Evolutionary conservation across 2,888 invertebrate genomes (phyloP), one percentile per base, ranked within the genome.

Genomic region (Leptopterna dolabrata): DNA sequence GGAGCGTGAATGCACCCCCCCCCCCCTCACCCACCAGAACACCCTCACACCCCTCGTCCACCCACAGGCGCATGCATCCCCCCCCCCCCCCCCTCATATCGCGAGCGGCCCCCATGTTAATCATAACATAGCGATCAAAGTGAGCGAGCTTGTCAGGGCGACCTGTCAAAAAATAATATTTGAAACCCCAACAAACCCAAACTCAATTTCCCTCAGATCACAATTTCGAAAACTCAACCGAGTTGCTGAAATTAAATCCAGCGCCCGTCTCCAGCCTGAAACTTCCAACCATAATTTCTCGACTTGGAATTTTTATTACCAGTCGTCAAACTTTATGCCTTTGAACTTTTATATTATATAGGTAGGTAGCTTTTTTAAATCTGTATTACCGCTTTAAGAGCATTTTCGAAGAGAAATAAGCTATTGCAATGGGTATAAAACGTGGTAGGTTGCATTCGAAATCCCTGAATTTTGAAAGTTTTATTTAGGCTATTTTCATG

Each of bases 1-100:
- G 85, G 82, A 73, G 30, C 85, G 73, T 85, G 83, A 41, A 70
- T 70, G 85, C 85, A 85, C 71, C 29, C 36, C 43, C 43, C 70
- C 71, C 41, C 45, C 24, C 36, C 84, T 16, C 36, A n/a, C n/a
- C n/a, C n/a, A n/a, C n/a, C n/a, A n/a, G n/a, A n/a, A n/a, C n/a
- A n/a, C 41, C 84, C 43, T n/a, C 36, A 36, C 36, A 36, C 7
- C 84, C 84, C 19, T n/a, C n/a, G n/a, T n/a, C n/a, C n/a, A n/a
- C n/a, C 27, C 63, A 36, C 51, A 84, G 24, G 84, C 84, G 70
- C 36, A 36, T 41, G 29, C 27, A 70, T 36, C 24, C 70, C 43
- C 71, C 71, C 84, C 14, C 63, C 63, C 13, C 84, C 84, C 29
- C 29, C 14, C 36, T 29, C 73, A 36, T 41, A n/a, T 76, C 73